Base-by-base conservation (phyloP, 2,113 vertebrate genomes). In the Gymnarchus niloticus region DNA sequence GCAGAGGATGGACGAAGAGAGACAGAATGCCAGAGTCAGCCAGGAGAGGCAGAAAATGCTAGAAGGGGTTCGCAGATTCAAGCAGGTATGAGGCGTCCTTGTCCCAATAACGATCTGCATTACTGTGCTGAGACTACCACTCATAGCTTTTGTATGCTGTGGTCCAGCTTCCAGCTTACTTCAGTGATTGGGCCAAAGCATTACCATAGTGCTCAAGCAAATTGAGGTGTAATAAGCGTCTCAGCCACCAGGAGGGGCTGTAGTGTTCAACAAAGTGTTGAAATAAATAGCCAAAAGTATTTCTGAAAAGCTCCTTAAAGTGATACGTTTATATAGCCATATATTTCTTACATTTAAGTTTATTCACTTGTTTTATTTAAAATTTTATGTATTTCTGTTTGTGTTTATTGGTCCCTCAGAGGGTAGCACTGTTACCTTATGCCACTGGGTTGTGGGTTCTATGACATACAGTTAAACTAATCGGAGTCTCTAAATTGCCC, bases 41-140 rank as follows among this genome's bases (percentile, higher is more conserved):
- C 96, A 96, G 89, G 98, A 99, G 78, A 95, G 98, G 69, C 97
- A 97, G 92, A 96, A 93, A 91, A 99, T 97, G 3, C 92, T 99
- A 91, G 97, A 99, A 87, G 92, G 97, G 90, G 97, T 99, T 25
- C 96, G 97, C 87, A 97, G 94, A 78, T 97, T 98, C 92, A 98
- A 96, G 91, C 98, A 99, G 97, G 98, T 99, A 91, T 10, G 48
- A 21, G 28, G 7, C 2, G n/a, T 28, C 23, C 46, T 51, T 9
- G n/a, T 81, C 37, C 44, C 49, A n/a, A 9, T 6, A 10, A 52
- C 25, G 28, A 44, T 9, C 14, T 44, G 12, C 25, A 37, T 25
- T 4, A 25, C 25, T 17, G 12, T 4, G 49, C 51, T 21, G 14
- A 56, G 25, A 37, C 17, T 6, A 19, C 46, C 77, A 48, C 9